phyloP scores from a whole-genome alignment of 2,797 vertebrate genomes.

The Euthynnus affinis region DNA sequence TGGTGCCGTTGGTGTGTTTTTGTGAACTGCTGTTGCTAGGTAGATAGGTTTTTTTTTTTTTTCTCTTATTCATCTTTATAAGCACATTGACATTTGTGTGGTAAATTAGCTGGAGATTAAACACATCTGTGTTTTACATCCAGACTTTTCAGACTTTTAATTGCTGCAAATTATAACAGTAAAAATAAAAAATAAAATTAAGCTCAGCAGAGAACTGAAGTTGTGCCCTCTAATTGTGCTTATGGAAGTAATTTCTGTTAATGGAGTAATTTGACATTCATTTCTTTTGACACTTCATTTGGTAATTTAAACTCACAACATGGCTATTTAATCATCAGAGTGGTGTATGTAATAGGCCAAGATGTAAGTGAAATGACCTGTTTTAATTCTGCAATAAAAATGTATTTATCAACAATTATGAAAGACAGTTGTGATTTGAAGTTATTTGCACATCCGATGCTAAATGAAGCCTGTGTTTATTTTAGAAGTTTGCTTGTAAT shows the following conservation, averaged over 20 bases:
- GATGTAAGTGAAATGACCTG: constrained; percentile 34
- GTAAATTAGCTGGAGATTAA: constrained; percentile 42
- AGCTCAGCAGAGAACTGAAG: constrained; percentile 12
- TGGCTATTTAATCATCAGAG: constrained; percentile 27
- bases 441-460: constrained; percentile 20
- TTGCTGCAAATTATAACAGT: constrained; percentile 36
- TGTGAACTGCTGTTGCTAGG: constrained; percentile 52
- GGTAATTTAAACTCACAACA: constrained; percentile 42
- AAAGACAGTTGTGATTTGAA: not conserved
- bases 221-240: constrained; percentile 35
- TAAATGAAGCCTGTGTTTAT: not conserved
- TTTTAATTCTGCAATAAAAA: constrained; percentile 57
- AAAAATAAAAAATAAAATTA: constrained; percentile 9
- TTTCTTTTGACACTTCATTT: constrained; percentile 53
- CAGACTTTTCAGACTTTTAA: constrained; percentile 50
- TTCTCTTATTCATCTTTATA: constrained; percentile 35
- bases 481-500: not conserved
- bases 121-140: constrained; percentile 57
- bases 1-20: constrained; percentile 41
- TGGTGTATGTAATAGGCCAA: not conserved
- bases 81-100: constrained; percentile 32
- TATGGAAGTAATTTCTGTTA: constrained; percentile 40
- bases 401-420: constrained; percentile 16
- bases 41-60: constrained; percentile 19
- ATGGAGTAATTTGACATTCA: constrained; percentile 40